Evolutionary conservation across 2,797 vertebrate genomes (phyloP).

Genomic region (Xenops minutus): DNA sequence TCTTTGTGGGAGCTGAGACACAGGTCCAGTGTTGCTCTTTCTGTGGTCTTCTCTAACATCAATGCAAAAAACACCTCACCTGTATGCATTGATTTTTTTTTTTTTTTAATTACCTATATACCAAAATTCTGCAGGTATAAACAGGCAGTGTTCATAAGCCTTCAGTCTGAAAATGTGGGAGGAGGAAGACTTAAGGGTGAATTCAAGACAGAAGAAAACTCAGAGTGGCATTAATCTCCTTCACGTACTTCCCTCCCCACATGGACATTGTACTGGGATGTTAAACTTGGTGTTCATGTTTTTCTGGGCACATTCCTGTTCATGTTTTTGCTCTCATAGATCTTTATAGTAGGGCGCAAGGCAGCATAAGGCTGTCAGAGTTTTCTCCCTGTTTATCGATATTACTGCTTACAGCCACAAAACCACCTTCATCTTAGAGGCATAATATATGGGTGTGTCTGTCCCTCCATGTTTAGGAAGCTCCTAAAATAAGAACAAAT

Average conservation of each 20-base stretch:
- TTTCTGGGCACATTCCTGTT: background rate
- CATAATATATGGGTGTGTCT: background rate
- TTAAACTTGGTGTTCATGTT: background rate
- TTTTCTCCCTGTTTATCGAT: background rate
- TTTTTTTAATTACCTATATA: background rate
- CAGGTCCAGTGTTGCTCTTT: fast-evolving
- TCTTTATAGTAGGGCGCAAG: background rate
- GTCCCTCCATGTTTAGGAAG: background rate
- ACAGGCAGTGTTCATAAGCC: background rate
- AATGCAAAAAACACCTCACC: background rate
- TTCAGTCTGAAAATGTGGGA: background rate
- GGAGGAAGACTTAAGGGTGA: background rate
- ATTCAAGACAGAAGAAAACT: background rate
- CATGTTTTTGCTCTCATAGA: background rate
- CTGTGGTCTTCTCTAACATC: background rate
- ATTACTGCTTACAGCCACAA: background rate
- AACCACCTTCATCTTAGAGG: background rate
- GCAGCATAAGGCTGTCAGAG: background rate
- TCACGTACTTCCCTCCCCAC: background rate
- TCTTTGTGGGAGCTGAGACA: background rate
- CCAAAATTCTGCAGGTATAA: background rate
- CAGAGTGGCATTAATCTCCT: background rate
- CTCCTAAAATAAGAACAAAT: background rate
- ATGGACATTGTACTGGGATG: background rate
- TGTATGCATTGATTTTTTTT: background rate